phyloP scores from a whole-genome alignment of 64 coral and sea anemone species.

The Pocillopora damicornis region DNA sequence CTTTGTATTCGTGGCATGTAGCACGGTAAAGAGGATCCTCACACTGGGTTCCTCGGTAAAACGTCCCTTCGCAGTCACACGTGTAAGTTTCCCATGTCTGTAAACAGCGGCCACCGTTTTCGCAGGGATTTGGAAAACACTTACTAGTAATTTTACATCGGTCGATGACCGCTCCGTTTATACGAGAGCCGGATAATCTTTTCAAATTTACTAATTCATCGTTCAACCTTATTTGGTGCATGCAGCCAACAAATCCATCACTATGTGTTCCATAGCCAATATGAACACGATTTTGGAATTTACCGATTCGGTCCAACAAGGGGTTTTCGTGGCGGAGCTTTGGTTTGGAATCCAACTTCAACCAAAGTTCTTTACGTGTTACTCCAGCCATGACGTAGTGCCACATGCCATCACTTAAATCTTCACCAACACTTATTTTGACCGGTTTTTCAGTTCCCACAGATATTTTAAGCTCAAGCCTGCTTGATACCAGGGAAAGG shows the following conservation, averaged over 20 bases:
- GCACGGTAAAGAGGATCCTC: conserved; percentile 72
- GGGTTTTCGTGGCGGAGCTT: conserved; percentile 80
- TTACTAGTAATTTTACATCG: conserved; percentile 54
- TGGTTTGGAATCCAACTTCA: conserved; percentile 64
- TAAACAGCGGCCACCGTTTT: conserved; percentile 45
- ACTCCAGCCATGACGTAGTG: conserved; percentile 72
- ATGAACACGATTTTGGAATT: conserved; percentile 52
- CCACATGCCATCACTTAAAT: conserved; percentile 76
- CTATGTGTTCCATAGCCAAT: conserved; percentile 62
- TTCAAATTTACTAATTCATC: conserved; percentile 3
- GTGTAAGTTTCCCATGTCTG: conserved; percentile 58
- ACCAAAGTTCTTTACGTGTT: conserved; percentile 57
- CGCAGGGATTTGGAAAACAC: conserved; percentile 82
- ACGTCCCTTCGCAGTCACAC: conserved; percentile 70
- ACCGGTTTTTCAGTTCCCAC: conserved; percentile 65
- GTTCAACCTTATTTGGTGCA: conserved; percentile 55
- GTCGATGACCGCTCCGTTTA: conserved; percentile 19
- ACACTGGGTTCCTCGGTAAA: conserved; percentile 60
- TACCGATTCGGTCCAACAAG: conserved; percentile 41
- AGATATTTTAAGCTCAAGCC: conserved; percentile 53
- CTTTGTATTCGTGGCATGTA: conserved; percentile 80
- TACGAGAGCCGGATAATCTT: conserved; percentile 2
- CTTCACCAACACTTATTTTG: conserved; percentile 56
- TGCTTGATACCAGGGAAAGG: conserved; percentile 38
- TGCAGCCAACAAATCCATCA: conserved; percentile 77